Evolutionary conservation across 2,797 vertebrate species (phyloP).

Genomic region (Acanthornis magna): DNA sequence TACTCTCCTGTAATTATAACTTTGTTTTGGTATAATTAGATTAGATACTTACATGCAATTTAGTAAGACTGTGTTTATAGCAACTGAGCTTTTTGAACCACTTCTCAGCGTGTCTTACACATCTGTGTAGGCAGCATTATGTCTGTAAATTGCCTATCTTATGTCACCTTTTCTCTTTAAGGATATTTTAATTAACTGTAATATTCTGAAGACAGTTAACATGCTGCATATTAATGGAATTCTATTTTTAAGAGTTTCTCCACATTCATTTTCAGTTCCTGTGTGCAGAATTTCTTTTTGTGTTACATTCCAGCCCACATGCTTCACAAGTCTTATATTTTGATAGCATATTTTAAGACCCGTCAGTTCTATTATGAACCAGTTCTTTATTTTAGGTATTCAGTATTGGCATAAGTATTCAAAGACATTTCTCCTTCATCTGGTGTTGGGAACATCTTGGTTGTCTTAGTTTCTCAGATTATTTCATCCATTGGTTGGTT

Average conservation of each 20-base stretch:
- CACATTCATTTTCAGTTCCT: neutral
- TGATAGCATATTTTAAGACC: neutral
- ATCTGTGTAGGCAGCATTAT: neutral
- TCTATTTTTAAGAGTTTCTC: neutral
- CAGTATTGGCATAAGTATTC: neutral
- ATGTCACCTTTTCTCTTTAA: neutral
- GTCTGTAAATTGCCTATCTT: neutral
- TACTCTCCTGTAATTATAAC: neutral
- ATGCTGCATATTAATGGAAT: neutral
- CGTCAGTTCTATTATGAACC: neutral
- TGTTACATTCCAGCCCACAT: neutral
- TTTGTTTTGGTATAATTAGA: neutral
- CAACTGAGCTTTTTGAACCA: neutral
- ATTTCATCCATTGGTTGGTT: neutral
- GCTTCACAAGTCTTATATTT: neutral
- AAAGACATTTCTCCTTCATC: neutral
- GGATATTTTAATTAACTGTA: neutral
- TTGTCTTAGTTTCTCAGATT: neutral
- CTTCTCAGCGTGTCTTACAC: neutral
- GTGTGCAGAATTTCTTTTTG: neutral
- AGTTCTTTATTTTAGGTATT: slow-evolving; percentile 5
- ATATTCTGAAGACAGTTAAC: neutral
- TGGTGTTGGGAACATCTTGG: neutral
- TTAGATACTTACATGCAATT: neutral
- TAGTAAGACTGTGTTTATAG: neutral